Base-by-base conservation (phyloP, 2,888 invertebrate genomes). In the Agrilus cyanescens region DNA sequence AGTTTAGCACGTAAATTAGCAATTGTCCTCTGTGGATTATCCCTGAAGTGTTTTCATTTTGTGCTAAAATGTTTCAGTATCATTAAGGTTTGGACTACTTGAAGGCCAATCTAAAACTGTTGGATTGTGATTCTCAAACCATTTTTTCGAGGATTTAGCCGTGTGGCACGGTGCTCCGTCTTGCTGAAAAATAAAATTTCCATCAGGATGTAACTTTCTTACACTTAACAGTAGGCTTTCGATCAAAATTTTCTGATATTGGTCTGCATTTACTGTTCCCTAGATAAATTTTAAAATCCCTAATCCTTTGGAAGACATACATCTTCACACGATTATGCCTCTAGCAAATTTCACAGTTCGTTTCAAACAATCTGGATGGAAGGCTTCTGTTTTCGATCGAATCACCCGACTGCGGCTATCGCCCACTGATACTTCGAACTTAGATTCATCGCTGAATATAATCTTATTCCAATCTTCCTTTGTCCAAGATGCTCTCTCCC, bases 401-500 rank as follows among this genome's bases (percentile, higher is more conserved):
- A n/a, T n/a, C n/a, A n/a, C n/a, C n/a, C n/a, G n/a, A 6, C 18
- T 40, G 10, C 29, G 29, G 32, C 35, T 29, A 25, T 44, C 41
- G 8, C 37, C 41, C 29, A 43, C 31, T 15, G 16, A 35, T 4
- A 43, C 43, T 16, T 43, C 32, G 5, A 43, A 43, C 38, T 34
- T 35, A n/a, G 44, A 30, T 31, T 46, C 44, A 38, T 44, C 41
- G 13, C 41, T 41, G 36, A 41, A 46, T 14, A 39, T 29, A 15
- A 44, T 32, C 18, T 10, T 34, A 29, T 40, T 37, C 44, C 41
- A 40, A 10, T 43, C 14, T 5, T 39, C 5, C 5, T 8, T 3
- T 12, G 33, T 34, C 31, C 41, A 41, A 30, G 13, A n/a, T 6
- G 25, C 25, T 3, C 5, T 3, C 5, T 18, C 18, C 5, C 18